A percentile compares a stretch with the other conserved stretches of the same genome.
Evolutionary conservation across 2,113 vertebrate species (phyloP).

Genomic region (Sigmodon hispidus): DNA sequence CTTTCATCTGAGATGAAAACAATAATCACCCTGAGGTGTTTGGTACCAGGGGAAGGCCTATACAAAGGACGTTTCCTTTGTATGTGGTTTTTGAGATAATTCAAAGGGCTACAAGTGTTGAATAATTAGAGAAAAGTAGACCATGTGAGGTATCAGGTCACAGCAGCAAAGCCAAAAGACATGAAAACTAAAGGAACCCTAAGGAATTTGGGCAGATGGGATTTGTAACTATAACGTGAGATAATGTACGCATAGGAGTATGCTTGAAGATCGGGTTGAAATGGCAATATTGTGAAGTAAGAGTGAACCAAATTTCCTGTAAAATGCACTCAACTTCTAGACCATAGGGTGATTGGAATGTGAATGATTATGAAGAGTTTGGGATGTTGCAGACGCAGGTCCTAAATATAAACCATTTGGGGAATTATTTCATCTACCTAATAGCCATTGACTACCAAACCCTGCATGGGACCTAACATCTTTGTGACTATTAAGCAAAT

Average conservation of each 20-base stretch:
- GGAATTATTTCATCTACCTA: background rate
- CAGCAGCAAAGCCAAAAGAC: background rate
- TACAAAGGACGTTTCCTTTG: background rate
- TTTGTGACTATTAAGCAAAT: background rate
- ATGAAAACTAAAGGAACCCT: background rate
- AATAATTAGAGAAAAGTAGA: background rate
- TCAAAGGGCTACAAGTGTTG: background rate
- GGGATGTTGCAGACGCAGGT: too few relatives aligned
- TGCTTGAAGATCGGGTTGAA: background rate
- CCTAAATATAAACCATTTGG: background rate
- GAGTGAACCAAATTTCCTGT: too few relatives aligned
- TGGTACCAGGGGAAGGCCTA: background rate
- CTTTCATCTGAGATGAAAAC: background rate
- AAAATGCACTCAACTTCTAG: background rate
- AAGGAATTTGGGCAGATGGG: background rate
- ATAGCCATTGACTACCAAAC: background rate
- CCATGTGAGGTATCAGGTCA: background rate
- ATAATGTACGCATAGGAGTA: background rate
- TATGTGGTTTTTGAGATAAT: background rate
- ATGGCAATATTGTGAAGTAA: background rate
- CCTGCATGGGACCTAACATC: background rate
- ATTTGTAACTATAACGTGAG: background rate
- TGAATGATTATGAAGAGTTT: background rate
- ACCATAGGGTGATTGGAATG: background rate
- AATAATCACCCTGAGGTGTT: background rate